Conservation (phyloP, 1,140 invertebrate genomes). For the Calliphora vicina region DNA sequence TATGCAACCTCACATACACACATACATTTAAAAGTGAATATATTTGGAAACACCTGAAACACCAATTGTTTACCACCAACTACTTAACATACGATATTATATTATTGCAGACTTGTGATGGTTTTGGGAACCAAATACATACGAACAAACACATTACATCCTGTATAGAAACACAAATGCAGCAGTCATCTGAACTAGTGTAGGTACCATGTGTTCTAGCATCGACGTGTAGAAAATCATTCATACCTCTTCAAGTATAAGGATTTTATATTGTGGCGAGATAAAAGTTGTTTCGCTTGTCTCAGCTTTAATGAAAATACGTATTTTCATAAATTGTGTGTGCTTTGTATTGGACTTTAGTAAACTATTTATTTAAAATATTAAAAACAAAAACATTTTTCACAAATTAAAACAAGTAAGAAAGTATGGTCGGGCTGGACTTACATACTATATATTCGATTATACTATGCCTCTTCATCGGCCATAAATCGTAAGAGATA, state of each 20-base stretch:
- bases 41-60: not conserved
- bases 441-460: too few species aligned
- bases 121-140: not conserved
- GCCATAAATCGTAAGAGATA: too few species aligned
- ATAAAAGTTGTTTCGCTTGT: not conserved
- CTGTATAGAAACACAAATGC: not conserved
- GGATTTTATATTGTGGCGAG: not conserved
- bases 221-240: not conserved
- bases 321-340: too few species aligned
- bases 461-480: too few species aligned
- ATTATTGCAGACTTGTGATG: not conserved
- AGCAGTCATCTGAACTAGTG: not conserved
- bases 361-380: too few species aligned
- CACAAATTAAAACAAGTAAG: too few species aligned
- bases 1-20: not conserved
- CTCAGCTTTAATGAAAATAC: too few species aligned
- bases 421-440: too few species aligned
- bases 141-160: not conserved
- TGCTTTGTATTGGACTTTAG: too few species aligned
- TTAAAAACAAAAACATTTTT: too few species aligned
- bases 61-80: slow-evolving; percentile 15
- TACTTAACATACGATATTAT: slow-evolving; percentile 14
- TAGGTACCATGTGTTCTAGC: not conserved
- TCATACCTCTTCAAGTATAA: not conserved
- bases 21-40: not conserved